Base-by-base conservation (phyloP, 2,797 vertebrate genomes). In the Trachurus trachurus region DNA sequence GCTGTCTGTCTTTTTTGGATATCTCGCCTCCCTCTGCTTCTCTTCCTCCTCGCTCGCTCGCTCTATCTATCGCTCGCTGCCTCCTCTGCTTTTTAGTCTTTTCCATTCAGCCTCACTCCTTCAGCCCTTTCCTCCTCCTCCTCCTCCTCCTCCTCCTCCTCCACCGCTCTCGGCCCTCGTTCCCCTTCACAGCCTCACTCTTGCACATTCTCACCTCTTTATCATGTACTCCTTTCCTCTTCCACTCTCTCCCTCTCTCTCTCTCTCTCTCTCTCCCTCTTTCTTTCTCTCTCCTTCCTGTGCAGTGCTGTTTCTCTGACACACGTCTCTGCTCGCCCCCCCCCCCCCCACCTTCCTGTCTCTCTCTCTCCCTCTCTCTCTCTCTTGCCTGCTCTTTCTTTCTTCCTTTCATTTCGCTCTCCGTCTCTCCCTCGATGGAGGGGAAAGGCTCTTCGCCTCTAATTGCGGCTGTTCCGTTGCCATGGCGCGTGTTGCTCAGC, bases 391-490 rank as follows among this genome's bases (percentile, higher is more conserved):
- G 81, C 87, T 83, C 87, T 87, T 71, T 83, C 87, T 88, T 91
- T 91, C 88, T 87, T 91, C 88, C 86, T 92, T 90, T 93, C 85
- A 92, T 91, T 92, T 89, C 81, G 76, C 88, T 88, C 88, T 90
- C 91, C 83, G 88, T 92, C 93, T 89, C 89, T 93, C 92, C 88
- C 92, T 89, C 89, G 83, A 89, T 91, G 91, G 92, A 94, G 90
- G 92, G 93, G 89, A 94, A 93, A 93, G 91, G 91, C 93, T 94
- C 91, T 94, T 93, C 84, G 92, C 91, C 92, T 94, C 92, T 94
- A 93, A 94, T 94, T 94, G 92, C 92, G 91, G 93, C 93, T 92
- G 92, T 93, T 95, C 91, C 91, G 93, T 94, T 95, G 93, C 93
- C 93, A 94, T 94, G 92, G 94, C 86, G 93, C 93, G 87, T 89